Percentiles rank a stretch among this genome's conserved stretches.
These are phyloP conservation scores for Hestina assimilis DNA, from an alignment of 1,140 invertebrate species.

Conservation along the genomic window DNA sequence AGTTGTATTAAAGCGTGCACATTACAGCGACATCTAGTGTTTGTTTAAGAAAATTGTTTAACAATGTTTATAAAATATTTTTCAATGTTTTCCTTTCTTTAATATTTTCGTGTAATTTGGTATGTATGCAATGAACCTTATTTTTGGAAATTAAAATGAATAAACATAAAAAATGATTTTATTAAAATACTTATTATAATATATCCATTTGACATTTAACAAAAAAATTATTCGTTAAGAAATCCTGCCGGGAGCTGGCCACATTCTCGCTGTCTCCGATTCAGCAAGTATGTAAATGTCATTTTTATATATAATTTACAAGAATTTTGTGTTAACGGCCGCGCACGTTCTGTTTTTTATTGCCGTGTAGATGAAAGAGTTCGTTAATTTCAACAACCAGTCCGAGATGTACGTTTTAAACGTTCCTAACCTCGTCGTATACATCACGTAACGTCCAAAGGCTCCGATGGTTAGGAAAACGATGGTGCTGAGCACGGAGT, in stretches of 20 bases:
- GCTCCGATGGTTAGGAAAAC: conserved; percentile 69
- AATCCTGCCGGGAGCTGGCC: conserved; percentile 55
- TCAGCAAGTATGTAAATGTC: conserved; percentile 78
- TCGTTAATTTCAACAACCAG: conserved; percentile 20
- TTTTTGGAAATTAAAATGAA: not conserved
- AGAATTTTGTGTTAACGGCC: conserved; percentile 41
- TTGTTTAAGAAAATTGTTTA: not conserved
- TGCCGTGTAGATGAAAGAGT: conserved; percentile 27
- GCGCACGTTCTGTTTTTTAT: conserved; percentile 27
- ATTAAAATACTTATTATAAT: not conserved
- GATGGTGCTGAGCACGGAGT: conserved; percentile 92
- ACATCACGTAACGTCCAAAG: conserved; percentile 67
- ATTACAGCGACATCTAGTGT: conserved; percentile 8
- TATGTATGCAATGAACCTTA: not conserved
- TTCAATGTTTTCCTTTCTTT: not conserved
- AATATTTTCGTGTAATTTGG: too few species aligned
- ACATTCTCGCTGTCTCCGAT: conserved; percentile 72
- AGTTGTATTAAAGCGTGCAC: too few species aligned
- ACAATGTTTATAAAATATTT: not conserved
- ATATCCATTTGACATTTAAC: conserved; percentile 21
- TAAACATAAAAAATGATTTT: not conserved
- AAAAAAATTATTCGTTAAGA: conserved; percentile 47
- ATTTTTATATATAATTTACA: conserved; percentile 68
- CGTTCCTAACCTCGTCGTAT: conserved; percentile 61
- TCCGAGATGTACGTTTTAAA: conserved; percentile 44